Evolutionary conservation across 2,797 vertebrate genomes (phyloP), one percentile per base, ranked within the genome.

Genomic region (Peromyscus eremicus): DNA sequence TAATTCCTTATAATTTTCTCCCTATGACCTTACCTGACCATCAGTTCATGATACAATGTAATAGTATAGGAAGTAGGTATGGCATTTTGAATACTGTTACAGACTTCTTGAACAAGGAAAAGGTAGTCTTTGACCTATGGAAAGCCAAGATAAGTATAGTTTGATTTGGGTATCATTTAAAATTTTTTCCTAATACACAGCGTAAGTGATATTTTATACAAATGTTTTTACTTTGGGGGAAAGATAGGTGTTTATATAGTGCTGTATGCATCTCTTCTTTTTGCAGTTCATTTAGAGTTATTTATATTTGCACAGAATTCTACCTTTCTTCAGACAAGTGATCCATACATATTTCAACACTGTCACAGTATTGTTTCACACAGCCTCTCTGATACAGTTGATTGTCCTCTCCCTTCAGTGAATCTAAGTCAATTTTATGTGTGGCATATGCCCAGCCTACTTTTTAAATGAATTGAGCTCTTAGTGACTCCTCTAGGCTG

Each of bases 381-480:
- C 11, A 95, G 17, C 57, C 3, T 88, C 84, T 90, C 66, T 70
- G 46, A 73, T 71, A 16, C 27, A 46, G 77, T 49, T 49, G 34
- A 5, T 37, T 92, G 91, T 60, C 70, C 75, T 66, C 12, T 2
- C 16, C 2, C 76, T 77, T 87, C 34, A n/a, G 84, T 73, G 52
- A 90, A 5, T 77, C 71, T 73, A 66, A 95, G 79, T 66, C 27
- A 55, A 5, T 79, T 85, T 82, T 37, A 49, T 73, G 62, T 83
- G 73, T 80, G 71, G 57, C 49, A 25, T 82, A 17, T 6, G 40
- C 27, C 90, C 27, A 82, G 25, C 46, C 60, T 88, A 7, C 55
- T 90, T 95, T 94, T 49, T 91, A 93, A 87, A 25, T 92, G 64
- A 34, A 34, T 49, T 92, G 90, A 92, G 16, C 32, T 89, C 82